These are phyloP conservation scores for Stichopus chloronotus DNA, from an alignment of 35 echinoderm and acorn worm genomes.

Conservation along the genomic window DNA sequence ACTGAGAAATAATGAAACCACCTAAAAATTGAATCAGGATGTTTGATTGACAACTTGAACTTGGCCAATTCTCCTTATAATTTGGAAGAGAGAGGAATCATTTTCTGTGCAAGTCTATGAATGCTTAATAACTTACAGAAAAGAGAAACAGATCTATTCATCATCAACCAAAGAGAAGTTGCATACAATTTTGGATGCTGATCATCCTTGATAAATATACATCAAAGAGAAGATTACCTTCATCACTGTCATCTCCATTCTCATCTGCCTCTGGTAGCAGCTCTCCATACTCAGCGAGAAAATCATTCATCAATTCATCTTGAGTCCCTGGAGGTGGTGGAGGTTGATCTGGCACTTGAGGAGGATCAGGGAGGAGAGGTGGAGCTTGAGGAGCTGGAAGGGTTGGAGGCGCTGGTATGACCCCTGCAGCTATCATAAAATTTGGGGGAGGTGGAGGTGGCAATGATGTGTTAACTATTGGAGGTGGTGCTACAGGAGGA, in stretches of 20 bases:
- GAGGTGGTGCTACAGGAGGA: not conserved
- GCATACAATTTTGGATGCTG: too few relatives aligned
- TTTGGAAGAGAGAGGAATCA: too few relatives aligned
- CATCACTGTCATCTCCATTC: not conserved
- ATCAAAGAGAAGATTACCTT: not conserved
- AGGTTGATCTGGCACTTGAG: not conserved
- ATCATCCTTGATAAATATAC: not conserved
- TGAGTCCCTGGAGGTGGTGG: not conserved
- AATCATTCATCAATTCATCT: slow-evolving; percentile 31
- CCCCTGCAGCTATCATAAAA: slow-evolving; percentile 21
- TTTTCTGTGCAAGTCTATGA: too few relatives aligned
- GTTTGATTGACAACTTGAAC: too few relatives aligned
- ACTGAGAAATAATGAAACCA: too few relatives aligned
- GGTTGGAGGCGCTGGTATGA: not conserved
- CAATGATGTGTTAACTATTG: slow-evolving; percentile 41
- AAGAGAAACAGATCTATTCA: too few relatives aligned
- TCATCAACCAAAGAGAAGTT: too few relatives aligned
- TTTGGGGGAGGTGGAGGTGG: slow-evolving; percentile 33
- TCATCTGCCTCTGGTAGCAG: not conserved
- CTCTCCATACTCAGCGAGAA: slow-evolving; percentile 40
- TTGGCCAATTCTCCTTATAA: too few relatives aligned
- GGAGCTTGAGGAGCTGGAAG: slow-evolving; percentile 6
- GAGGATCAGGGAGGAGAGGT: slow-evolving; percentile 16
- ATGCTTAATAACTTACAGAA: too few relatives aligned
- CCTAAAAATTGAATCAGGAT: too few relatives aligned